A percentile compares a stretch with the other conserved stretches of the same genome.
Evolutionary conservation across 1,140 invertebrate genomes (phyloP).

Genomic region (Berghia stephanieae): DNA sequence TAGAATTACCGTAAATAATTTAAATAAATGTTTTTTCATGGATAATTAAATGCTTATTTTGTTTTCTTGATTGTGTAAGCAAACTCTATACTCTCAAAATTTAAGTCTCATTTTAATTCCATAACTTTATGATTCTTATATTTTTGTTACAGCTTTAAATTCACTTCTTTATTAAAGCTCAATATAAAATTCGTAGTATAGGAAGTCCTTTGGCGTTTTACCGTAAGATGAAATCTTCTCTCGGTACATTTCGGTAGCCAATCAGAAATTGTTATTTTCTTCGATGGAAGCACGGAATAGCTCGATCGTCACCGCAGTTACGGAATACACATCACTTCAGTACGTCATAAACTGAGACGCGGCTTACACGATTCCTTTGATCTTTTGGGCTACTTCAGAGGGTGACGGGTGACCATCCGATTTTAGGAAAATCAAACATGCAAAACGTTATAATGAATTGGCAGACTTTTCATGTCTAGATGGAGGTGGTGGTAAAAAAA

Average conservation of each 20-base stretch:
- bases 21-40: too few relatives aligned
- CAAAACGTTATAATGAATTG: background rate
- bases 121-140: too few relatives aligned
- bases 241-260: constrained; percentile 40
- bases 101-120: too few relatives aligned
- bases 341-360: constrained; percentile 24
- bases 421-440: background rate
- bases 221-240: constrained; percentile 25
- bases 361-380: background rate
- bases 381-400: too few relatives aligned
- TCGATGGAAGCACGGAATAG: constrained; percentile 31
- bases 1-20: constrained; percentile 9
- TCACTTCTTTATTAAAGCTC: too few relatives aligned
- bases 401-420: background rate
- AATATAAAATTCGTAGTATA: too few relatives aligned
- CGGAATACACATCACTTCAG: constrained; percentile 25
- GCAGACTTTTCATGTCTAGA: background rate
- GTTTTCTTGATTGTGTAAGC: too few relatives aligned
- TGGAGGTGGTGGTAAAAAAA: background rate
- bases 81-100: too few relatives aligned
- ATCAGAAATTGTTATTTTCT: constrained; percentile 29
- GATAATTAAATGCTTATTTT: too few relatives aligned
- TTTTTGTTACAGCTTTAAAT: too few relatives aligned
- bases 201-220: too few relatives aligned
- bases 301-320: constrained; percentile 34